Base-by-base conservation (phyloP, 2,888 invertebrate genomes). In the Alloscopus bannaensis region DNA sequence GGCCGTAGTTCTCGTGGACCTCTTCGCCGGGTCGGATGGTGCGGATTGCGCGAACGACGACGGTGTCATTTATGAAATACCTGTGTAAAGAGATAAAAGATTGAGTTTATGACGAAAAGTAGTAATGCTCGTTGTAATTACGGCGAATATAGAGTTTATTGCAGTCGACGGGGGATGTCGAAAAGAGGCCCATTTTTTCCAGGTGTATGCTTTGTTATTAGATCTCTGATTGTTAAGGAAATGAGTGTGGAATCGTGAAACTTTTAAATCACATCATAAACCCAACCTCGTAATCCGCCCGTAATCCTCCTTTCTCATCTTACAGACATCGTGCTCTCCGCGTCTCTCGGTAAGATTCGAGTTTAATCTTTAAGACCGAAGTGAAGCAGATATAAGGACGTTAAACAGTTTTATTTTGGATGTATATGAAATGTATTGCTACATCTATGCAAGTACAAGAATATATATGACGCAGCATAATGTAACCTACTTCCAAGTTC, bases 1-100 rank as follows among this genome's bases (percentile, higher is more conserved):
- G 95, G 0, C 95, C 95, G 87, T 96, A 96, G 89, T 95, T 95
- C 87, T 95, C 95, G 0, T 93, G 92, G 0, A 95, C 91, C n/a
- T 91, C 87, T 50, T 93, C 93, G 0, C 93, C 93, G 0, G 91
- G 88, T 3, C 89, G 87, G 65, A 95, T 88, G 0, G 94, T 93
- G 3, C 93, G 91, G 0, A 91, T 90, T 0, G 94, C 91, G 8
- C 91, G 90, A 0, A 95, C 89, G 0, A 95, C 91, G 64, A 96
- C 91, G 72, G 91, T 91, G 75, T 92, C 92, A 0, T 94, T 94
- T 40, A 92, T 90, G 87, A 94, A 95, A 88, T 93, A 93, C 87
- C 95, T 93, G 18, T 4, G n/a, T 18, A 47, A n/a, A 47, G n/a
- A 47, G 84, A 3, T 50, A 60, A 42, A 29, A 45, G 18, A 70